Percentiles rank a stretch among this genome's conserved stretches.
Evolutionary conservation across 2,113 vertebrate species (phyloP).

Genomic region (Pterocles burchelli): DNA sequence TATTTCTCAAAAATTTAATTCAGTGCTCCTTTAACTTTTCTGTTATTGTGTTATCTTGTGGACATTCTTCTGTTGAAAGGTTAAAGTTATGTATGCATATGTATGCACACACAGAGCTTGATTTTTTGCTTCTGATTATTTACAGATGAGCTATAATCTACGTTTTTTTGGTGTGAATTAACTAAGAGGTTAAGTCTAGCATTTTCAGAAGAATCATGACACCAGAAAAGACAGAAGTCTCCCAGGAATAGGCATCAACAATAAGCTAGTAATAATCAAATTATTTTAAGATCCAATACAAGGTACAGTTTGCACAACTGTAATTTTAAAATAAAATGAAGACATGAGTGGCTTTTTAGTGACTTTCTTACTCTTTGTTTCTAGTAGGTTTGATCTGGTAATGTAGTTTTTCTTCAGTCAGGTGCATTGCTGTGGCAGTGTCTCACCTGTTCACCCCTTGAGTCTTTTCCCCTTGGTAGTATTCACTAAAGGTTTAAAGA

Average conservation of each 20-base stretch:
- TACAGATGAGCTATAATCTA: neutral
- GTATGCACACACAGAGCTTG: rapidly evolving
- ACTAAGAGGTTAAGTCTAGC: neutral
- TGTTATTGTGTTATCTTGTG: neutral
- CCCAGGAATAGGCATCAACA: neutral
- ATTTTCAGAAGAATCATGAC: neutral
- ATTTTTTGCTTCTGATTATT: neutral
- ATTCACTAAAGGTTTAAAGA: neutral
- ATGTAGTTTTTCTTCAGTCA: neutral
- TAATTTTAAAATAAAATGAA: conserved; percentile 2
- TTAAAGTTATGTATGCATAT: neutral
- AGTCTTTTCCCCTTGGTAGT: neutral
- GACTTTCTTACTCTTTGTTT: neutral
- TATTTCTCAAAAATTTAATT: neutral
- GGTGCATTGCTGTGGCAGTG: neutral
- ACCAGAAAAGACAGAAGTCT: neutral
- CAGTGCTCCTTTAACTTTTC: neutral
- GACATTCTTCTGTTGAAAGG: neutral
- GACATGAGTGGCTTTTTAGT: neutral
- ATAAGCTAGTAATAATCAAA: neutral
- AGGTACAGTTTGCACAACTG: neutral
- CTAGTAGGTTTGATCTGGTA: neutral
- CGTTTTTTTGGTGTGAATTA: neutral
- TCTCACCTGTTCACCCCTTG: neutral
- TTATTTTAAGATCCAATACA: neutral